Percentiles rank a stretch among this genome's conserved stretches.
phyloP scores from a whole-genome alignment of 2,113 vertebrate species.

The Gallinago undulata region DNA sequence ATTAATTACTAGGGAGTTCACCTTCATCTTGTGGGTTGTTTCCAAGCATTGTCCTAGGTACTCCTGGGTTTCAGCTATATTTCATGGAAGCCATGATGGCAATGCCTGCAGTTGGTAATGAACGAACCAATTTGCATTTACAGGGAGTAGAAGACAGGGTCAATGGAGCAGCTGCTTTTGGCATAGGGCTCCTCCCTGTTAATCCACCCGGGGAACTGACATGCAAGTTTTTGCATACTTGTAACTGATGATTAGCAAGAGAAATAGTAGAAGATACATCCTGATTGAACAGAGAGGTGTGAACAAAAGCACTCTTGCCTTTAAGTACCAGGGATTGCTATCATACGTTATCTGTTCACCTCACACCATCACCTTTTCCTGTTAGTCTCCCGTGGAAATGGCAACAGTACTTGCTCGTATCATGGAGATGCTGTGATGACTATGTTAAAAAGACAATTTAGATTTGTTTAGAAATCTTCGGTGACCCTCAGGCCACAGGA shows the following conservation, averaged over 20 bases:
- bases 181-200: not conserved
- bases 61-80: not conserved
- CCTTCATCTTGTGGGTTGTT: not conserved
- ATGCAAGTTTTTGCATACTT: no score
- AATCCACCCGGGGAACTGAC: not conserved
- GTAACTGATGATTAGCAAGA: no score
- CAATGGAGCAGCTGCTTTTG: not conserved
- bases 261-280: not conserved
- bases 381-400: not conserved
- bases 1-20: not conserved
- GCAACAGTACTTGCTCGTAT: not conserved
- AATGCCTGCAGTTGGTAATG: not conserved
- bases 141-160: accelerated
- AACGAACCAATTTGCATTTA: not conserved
- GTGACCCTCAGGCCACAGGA: not conserved
- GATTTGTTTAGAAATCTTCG: not conserved
- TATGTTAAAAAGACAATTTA: not conserved
- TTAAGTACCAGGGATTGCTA: not conserved
- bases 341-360: not conserved
- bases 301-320: not conserved
- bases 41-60: not conserved
- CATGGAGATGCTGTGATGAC: not conserved
- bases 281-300: not conserved
- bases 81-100: not conserved
- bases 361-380: not conserved